Evolutionary conservation across 2,113 vertebrate species (phyloP).

Genomic region (Equus przewalskii): DNA sequence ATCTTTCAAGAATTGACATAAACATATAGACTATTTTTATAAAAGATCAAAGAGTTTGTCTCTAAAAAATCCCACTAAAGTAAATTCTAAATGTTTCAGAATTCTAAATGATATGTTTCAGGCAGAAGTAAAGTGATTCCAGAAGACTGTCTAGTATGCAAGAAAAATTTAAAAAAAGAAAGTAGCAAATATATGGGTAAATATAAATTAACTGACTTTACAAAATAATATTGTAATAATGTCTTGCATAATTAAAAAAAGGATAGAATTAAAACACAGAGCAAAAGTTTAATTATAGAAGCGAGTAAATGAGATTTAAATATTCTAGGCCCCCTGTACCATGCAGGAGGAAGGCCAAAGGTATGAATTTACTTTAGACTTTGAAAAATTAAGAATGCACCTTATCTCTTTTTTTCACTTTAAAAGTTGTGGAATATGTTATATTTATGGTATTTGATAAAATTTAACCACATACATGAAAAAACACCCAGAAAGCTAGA

Average conservation of each 20-base stretch:
- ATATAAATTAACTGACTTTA: neutral
- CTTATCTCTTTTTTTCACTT: neutral
- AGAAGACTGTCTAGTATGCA: neutral
- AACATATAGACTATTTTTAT: neutral
- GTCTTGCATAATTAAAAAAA: neutral
- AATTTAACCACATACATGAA: neutral
- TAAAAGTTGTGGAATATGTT: neutral
- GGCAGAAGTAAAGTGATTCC: neutral
- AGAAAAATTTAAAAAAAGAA: constrained; percentile 25
- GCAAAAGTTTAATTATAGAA: neutral
- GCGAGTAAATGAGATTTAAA: neutral
- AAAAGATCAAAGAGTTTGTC: neutral
- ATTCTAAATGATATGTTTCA: constrained; percentile 35
- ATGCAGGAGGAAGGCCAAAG: neutral
- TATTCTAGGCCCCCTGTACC: neutral
- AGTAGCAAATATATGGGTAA: neutral
- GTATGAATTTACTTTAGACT: neutral
- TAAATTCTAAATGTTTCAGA: constrained; percentile 17
- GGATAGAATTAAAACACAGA: neutral
- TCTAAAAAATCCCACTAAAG: constrained; percentile 30
- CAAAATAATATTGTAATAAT: neutral
- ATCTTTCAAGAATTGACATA: constrained; percentile 12
- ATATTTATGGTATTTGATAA: neutral
- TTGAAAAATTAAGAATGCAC: neutral
- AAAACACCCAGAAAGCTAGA: neutral